A percentile compares a stretch with the other conserved stretches of the same genome.
These are phyloP conservation scores for Ganaspis sp. DNA, from an alignment of 1,140 invertebrate genomes.

Conservation along the genomic window DNA sequence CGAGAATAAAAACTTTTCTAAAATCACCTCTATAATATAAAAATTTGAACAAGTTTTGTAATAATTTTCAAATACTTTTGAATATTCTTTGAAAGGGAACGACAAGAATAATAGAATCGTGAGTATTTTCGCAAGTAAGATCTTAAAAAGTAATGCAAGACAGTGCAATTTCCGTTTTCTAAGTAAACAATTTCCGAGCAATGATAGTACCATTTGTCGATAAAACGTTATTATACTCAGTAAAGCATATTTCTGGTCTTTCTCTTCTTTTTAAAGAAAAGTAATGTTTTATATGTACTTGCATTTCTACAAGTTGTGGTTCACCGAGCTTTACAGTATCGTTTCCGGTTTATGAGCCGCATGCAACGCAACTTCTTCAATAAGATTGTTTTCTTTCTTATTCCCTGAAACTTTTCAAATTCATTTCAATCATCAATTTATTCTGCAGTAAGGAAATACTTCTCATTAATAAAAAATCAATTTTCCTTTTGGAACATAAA, in stretches of 20 bases:
- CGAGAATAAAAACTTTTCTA: no score
- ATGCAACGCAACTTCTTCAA: not conserved
- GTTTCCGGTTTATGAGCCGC: constrained; percentile 33
- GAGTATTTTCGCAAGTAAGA: not conserved
- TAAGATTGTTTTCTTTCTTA: not conserved
- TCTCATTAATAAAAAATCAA: no score
- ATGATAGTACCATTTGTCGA: not conserved
- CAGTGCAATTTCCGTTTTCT: not conserved
- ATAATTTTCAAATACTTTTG: not conserved
- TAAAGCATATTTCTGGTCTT: not conserved
- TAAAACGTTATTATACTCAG: not conserved
- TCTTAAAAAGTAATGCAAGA: not conserved
- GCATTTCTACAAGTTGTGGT: not conserved
- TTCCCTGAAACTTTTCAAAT: not conserved
- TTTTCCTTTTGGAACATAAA: no score
- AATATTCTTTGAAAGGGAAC: not conserved
- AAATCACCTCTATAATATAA: no score
- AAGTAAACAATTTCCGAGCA: not conserved
- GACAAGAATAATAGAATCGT: not conserved
- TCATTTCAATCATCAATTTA: not conserved
- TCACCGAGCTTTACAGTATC: constrained; percentile 18
- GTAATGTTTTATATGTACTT: not conserved
- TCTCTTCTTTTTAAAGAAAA: not conserved
- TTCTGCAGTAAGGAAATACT: no score
- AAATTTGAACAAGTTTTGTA: not conserved